A percentile compares a stretch with the other conserved stretches of the same genome.
phyloP scores from a whole-genome alignment of 1,140 invertebrate genomes.

The Procambarus virginalis region DNA sequence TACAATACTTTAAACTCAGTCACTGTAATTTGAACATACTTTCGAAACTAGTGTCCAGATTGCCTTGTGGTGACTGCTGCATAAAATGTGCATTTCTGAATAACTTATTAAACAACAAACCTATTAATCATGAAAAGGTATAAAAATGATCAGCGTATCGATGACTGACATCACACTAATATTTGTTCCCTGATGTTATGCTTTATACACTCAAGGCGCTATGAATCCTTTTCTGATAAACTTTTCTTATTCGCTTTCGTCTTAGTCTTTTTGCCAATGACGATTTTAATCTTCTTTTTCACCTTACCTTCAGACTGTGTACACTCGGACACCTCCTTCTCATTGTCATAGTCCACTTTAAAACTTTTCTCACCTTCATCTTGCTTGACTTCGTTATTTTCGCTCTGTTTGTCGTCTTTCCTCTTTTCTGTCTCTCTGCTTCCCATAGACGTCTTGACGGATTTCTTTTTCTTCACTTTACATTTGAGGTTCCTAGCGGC shows the following conservation, averaged over 20 bases:
- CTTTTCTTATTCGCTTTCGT: conserved; percentile 59
- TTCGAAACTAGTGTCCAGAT: background rate
- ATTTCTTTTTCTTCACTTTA: conserved; percentile 69
- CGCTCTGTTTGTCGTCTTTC: background rate
- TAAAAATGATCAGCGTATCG: too few relatives aligned
- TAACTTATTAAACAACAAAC: too few relatives aligned
- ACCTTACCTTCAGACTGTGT: conserved; percentile 47
- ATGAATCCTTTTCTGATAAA: conserved; percentile 24
- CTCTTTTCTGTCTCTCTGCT: conserved; percentile 26
- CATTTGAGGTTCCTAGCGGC: conserved; percentile 68
- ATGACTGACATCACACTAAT: too few relatives aligned
- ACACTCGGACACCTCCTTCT: conserved; percentile 32
- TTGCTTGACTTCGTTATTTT: background rate
- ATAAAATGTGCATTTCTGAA: too few relatives aligned
- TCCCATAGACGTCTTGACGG: conserved; percentile 4
- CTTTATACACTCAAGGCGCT: background rate
- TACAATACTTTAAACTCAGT: too few relatives aligned
- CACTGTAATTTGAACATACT: too few relatives aligned
- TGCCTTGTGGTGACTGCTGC: too few relatives aligned
- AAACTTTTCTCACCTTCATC: background rate
- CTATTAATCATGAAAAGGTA: too few relatives aligned
- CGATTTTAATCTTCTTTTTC: conserved; percentile 69
- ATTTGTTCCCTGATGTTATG: background rate
- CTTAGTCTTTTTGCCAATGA: conserved; percentile 66
- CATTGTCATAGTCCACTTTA: background rate